These are phyloP conservation scores for Periphyllus acericola DNA, from an alignment of 2,888 invertebrate species.

Conservation along the genomic window DNA sequence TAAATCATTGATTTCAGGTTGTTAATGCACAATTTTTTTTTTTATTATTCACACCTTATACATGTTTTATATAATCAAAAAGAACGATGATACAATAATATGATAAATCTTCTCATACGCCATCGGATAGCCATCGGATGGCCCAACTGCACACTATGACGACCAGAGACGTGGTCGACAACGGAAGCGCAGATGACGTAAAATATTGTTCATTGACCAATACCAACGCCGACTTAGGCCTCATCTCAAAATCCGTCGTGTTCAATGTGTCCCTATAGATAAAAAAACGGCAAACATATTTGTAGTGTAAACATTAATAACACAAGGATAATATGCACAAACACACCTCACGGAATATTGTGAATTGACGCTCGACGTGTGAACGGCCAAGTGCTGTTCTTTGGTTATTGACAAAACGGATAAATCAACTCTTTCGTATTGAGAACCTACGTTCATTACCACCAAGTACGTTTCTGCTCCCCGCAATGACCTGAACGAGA, in stretches of 20 bases:
- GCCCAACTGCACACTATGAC: background rate
- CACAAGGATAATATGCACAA: background rate
- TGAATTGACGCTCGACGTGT: constrained; percentile 63
- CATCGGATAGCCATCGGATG: background rate
- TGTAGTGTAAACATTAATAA: background rate
- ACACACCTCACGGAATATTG: constrained; percentile 60
- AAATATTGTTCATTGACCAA: constrained; percentile 5
- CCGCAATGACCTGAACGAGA: constrained; percentile 41
- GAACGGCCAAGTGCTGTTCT: constrained; percentile 45
- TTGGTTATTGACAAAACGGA: background rate
- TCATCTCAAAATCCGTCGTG: constrained; percentile 70
- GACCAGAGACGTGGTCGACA: background rate
- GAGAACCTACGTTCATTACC: constrained; percentile 72
- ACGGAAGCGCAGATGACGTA: background rate
- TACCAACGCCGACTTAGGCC: constrained; percentile 56
- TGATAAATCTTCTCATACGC: background rate
- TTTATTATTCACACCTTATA: no score
- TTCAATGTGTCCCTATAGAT: constrained; percentile 74
- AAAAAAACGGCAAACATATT: constrained; percentile 64
- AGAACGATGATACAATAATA: background rate
- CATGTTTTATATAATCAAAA: background rate
- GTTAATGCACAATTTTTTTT: no score
- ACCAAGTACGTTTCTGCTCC: constrained; percentile 66
- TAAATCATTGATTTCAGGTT: no score
- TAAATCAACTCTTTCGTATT: constrained; percentile 68